A percentile compares a stretch with the other conserved stretches of the same genome.
phyloP scores from a whole-genome alignment of 2,113 vertebrate genomes.

The Noctilio leporinus region DNA sequence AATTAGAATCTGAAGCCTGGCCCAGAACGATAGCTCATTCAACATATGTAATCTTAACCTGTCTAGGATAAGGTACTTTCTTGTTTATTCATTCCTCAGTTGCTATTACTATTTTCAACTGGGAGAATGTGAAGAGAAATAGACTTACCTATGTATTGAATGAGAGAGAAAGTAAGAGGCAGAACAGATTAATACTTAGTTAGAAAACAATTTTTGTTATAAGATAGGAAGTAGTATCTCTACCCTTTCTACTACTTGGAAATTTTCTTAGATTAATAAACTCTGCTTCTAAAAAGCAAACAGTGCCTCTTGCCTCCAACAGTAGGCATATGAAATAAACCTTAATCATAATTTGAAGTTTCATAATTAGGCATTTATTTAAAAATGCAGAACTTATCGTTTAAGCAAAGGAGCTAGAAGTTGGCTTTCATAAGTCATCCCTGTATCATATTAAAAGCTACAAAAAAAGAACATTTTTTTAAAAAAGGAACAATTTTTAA shows the following conservation, averaged over 20 bases:
- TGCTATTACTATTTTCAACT: not conserved
- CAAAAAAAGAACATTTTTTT: not conserved
- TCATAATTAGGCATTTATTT: conserved; percentile 19
- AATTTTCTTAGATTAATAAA: conserved; percentile 27
- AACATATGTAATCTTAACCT: not conserved
- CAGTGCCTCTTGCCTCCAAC: not conserved
- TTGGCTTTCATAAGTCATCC: not conserved
- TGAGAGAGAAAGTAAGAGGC: not conserved
- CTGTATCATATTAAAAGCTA: not conserved
- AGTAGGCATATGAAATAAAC: not conserved
- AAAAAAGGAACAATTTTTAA: not conserved
- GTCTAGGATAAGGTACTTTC: not conserved
- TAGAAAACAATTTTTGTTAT: conserved; percentile 1
- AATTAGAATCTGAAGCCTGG: not conserved
- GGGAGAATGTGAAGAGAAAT: not conserved
- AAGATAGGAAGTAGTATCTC: not conserved
- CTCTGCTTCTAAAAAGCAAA: not conserved
- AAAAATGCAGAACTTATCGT: not conserved
- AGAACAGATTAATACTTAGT: not conserved
- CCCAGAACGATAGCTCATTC: not conserved
- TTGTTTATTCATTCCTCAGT: not conserved
- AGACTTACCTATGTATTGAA: not conserved
- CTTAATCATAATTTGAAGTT: conserved; percentile 17
- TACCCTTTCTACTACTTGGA: not conserved
- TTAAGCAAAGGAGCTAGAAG: not conserved